phyloP scores from a whole-genome alignment of 2,888 invertebrate genomes.

The Iphiclides podalirius region DNA sequence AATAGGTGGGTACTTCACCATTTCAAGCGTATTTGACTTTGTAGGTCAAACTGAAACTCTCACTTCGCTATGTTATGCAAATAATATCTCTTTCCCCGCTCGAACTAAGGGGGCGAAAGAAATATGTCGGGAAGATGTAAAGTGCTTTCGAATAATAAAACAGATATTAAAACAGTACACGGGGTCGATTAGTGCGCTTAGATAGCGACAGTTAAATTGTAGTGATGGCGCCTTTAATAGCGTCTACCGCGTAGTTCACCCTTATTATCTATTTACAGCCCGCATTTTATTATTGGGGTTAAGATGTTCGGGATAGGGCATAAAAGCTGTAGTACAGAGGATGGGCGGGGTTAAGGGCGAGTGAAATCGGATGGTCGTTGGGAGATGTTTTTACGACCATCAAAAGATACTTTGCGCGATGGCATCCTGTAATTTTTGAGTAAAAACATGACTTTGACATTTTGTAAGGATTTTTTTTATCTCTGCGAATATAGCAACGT shows the following conservation, averaged over 20 bases:
- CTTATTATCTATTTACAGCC: slow-evolving; percentile 80
- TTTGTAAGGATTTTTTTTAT: background rate
- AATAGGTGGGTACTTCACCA: too few species aligned
- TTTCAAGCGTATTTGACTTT: too few species aligned
- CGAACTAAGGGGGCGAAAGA: slow-evolving; percentile 8
- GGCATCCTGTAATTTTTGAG: slow-evolving; percentile 67
- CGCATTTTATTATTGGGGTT: slow-evolving; percentile 80
- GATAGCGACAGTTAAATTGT: slow-evolving; percentile 59
- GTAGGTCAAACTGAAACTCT: too few species aligned
- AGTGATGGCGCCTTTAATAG: slow-evolving; percentile 69
- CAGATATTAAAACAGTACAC: slow-evolving; percentile 56
- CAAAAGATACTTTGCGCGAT: slow-evolving; percentile 77
- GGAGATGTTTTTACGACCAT: slow-evolving; percentile 78
- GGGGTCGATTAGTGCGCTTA: slow-evolving; percentile 59
- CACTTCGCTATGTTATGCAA: slow-evolving; percentile 1
- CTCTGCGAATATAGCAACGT: too few species aligned
- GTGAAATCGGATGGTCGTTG: slow-evolving; percentile 71
- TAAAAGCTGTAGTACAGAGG: slow-evolving; percentile 56
- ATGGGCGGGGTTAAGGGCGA: slow-evolving; percentile 56
- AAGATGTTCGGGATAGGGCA: slow-evolving; percentile 59
- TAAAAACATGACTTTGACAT: slow-evolving; percentile 52
- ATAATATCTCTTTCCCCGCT: slow-evolving; percentile 2
- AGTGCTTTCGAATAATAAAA: slow-evolving; percentile 43
- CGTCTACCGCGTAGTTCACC: slow-evolving; percentile 63
- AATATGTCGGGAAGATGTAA: slow-evolving; percentile 15